These are phyloP conservation scores for Muscina levida DNA, from an alignment of 2,888 invertebrate genomes.

Conservation along the genomic window DNA sequence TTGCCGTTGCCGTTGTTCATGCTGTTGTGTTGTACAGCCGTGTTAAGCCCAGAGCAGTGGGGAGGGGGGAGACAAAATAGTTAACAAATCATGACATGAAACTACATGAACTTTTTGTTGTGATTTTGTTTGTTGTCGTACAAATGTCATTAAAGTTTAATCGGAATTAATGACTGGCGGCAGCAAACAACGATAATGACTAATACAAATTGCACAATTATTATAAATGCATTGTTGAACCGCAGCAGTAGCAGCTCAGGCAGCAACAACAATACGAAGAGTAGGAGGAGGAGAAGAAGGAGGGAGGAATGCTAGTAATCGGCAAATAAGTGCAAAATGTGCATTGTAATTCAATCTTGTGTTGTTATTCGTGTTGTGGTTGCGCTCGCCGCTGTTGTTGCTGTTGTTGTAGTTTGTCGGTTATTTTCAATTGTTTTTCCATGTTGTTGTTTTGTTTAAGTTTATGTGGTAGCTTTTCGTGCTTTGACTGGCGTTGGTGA, in stretches of 20 bases:
- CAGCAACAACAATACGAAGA: slow-evolving; percentile 44
- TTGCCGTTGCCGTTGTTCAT: not conserved
- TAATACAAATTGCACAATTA: slow-evolving; percentile 73
- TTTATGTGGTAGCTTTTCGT: not conserved
- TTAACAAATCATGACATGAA: slow-evolving; percentile 50
- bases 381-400: too few relatives aligned
- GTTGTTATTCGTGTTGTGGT: slow-evolving; percentile 8
- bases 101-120: slow-evolving; percentile 55
- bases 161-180: slow-evolving; percentile 34
- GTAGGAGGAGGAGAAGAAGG: too few relatives aligned
- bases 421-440: slow-evolving; percentile 37
- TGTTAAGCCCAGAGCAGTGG: slow-evolving; percentile 33
- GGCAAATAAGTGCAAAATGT: slow-evolving; percentile 33
- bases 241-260: slow-evolving; percentile 33
- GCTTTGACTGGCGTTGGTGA: not conserved
- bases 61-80: too few relatives aligned
- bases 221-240: slow-evolving; percentile 67
- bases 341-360: slow-evolving; percentile 44
- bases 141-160: slow-evolving; percentile 38
- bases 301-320: not conserved
- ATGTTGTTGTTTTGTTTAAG: slow-evolving; percentile 12
- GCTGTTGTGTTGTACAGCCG: too few relatives aligned
- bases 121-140: slow-evolving; percentile 5
- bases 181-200: slow-evolving; percentile 59
- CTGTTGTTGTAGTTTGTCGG: slow-evolving; percentile 31